A percentile compares a stretch with the other conserved stretches of the same genome.
phyloP scores from a whole-genome alignment of 1,140 invertebrate species.

The Campodea augens region DNA sequence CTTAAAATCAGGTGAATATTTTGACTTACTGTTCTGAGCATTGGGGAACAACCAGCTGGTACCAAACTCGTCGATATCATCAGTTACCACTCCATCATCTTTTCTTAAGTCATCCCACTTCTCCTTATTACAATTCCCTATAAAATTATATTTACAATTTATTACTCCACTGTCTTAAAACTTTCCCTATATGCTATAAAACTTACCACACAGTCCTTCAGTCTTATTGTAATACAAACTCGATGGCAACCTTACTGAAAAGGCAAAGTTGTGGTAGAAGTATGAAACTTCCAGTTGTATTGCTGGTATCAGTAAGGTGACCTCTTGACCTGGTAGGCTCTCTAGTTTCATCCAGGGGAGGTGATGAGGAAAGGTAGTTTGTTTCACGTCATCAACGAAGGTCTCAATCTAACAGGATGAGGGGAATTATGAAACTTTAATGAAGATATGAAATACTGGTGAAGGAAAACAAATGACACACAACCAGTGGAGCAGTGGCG shows the following conservation, averaged over 20 bases:
- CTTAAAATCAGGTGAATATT: no score
- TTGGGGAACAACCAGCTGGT: no score
- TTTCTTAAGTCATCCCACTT: constrained; percentile 39
- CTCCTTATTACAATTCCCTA: constrained; percentile 42
- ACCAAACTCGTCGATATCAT: constrained; percentile 32
- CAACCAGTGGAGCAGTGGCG: no score
- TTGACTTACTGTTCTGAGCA: no score
- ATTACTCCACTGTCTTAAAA: no score
- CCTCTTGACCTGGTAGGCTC: constrained; percentile 9
- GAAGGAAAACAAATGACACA: no score
- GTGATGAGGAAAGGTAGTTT: constrained; percentile 10
- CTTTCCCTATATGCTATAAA: constrained; percentile 4
- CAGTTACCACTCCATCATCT: constrained; percentile 26
- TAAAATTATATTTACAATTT: no score
- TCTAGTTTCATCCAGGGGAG: constrained; percentile 11
- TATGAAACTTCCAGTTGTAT: constrained; percentile 19
- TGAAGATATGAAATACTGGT: no score
- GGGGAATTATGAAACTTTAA: no score
- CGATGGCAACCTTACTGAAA: constrained; percentile 42
- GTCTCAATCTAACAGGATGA: constrained; percentile 3
- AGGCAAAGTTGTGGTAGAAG: constrained; percentile 24
- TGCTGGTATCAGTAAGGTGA: constrained; percentile 15
- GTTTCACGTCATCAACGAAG: background rate
- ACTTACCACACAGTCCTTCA: constrained; percentile 55
- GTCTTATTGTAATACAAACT: constrained; percentile 45